A percentile compares a stretch with the other conserved stretches of the same genome.
Conservation (phyloP, 2,113 vertebrate genomes). For the Ivindomyrus marchei region DNA sequence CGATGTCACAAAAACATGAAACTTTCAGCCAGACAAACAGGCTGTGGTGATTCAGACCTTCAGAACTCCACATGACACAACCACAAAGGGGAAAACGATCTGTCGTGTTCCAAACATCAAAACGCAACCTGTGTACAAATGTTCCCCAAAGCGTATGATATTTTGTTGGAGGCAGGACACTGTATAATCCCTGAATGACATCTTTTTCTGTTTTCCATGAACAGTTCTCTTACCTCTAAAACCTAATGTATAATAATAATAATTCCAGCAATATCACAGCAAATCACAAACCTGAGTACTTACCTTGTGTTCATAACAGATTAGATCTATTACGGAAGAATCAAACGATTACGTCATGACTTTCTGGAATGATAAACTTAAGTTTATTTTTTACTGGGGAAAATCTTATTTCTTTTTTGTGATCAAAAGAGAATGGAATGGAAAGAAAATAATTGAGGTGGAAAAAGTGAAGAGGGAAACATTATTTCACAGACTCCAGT, state of each 20-base stretch:
- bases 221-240: not conserved
- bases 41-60: not conserved
- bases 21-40: not conserved
- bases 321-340: not conserved
- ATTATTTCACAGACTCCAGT: not conserved
- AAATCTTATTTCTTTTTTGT: not conserved
- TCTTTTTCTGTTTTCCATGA: not conserved
- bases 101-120: not conserved
- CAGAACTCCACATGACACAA: not conserved
- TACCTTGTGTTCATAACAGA: not conserved
- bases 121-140: not conserved
- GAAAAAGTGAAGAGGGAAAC: slow-evolving; percentile 1
- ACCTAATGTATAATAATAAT: not conserved
- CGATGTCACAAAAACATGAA: not conserved
- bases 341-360: not conserved
- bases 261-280: not conserved
- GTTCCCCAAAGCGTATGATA: not conserved
- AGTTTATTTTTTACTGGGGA: not conserved
- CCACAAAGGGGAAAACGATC: not conserved
- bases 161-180: not conserved
- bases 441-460: not conserved
- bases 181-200: not conserved
- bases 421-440: slow-evolving; percentile 3
- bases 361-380: not conserved
- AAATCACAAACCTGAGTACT: not conserved